A percentile compares a stretch with the other conserved stretches of the same genome.
phyloP scores from a whole-genome alignment of 1,140 invertebrate genomes.

The Melitaea cinxia region DNA sequence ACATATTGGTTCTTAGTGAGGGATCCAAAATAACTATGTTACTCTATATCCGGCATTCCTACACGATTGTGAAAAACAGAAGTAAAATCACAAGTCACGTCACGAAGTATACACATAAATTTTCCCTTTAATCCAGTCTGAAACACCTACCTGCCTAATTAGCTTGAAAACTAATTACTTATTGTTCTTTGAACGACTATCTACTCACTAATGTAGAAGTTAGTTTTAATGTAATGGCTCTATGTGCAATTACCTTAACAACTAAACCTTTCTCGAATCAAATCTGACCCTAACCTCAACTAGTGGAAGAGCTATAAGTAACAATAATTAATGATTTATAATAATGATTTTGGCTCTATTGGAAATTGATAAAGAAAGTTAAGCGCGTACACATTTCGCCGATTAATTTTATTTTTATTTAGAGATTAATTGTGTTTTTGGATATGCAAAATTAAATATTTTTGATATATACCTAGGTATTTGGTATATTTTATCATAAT shows the following conservation, averaged over 20 bases:
- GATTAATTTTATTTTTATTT: no score
- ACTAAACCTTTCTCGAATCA: neutral
- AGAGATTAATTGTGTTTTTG: no score
- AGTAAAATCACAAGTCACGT: no score
- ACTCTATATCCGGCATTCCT: no score
- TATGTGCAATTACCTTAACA: neutral
- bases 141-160: neutral
- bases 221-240: neutral
- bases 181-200: neutral
- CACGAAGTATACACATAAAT: neutral
- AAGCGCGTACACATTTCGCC: no score
- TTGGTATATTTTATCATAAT: no score
- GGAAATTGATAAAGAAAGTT: no score
- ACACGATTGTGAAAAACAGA: no score
- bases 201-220: neutral
- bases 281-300: neutral
- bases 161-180: constrained; percentile 5
- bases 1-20: no score
- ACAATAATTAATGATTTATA: neutral
- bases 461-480: no score
- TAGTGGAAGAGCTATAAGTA: neutral
- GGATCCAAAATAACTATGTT: no score
- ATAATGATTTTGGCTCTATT: neutral
- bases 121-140: neutral
- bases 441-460: no score